Base-by-base conservation (phyloP, 2,113 vertebrate species). In the Nibea coibor region DNA sequence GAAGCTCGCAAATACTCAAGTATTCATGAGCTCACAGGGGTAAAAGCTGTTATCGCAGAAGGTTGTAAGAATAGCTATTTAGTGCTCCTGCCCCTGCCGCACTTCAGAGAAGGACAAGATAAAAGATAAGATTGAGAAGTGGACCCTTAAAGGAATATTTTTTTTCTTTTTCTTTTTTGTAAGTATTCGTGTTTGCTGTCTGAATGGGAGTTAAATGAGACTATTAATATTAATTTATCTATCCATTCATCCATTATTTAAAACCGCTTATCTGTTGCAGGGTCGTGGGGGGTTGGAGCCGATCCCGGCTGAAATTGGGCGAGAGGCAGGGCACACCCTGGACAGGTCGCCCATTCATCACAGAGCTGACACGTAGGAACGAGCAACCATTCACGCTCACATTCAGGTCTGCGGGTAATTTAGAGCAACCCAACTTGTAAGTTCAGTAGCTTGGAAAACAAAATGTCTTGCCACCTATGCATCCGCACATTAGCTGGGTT, bases 1-100 rank as follows among this genome's bases (percentile, higher is more conserved):
- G 79, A 86, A 75, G 65, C 75, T 31, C 5, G 16, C 9, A 83
- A 78, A 82, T 68, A 70, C 75, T 85, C 63, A 70, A 75, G 72
- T 72, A 86, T 89, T 75, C 61, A 86, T 72, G 66, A 82, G 35
- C 75, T 80, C 51, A 77, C 68, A 47, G 59, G 65, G 65, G 50
- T 75, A 85, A 85, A 79, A 77, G 78, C 54, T 48, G 45, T 77
- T 63, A 72, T 74, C 72, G 67, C 47, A 72, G n/a, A 72, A 76
- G 66, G 74, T 64, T 75, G 51, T 15, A 43, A 58, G 42, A 62
- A 67, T 20, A 51, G 28, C 56, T 61, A 47, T 63, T 59, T 54
- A 67, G 62, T 57, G 39, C 62, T 76, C n/a, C 20, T 69, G 74
- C 16, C 15, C 11, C 15, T n/a, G 31, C 35, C 56, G 24, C 65